Conservation (phyloP, 2,797 vertebrate species). For the Poeciliopsis presidionis region DNA sequence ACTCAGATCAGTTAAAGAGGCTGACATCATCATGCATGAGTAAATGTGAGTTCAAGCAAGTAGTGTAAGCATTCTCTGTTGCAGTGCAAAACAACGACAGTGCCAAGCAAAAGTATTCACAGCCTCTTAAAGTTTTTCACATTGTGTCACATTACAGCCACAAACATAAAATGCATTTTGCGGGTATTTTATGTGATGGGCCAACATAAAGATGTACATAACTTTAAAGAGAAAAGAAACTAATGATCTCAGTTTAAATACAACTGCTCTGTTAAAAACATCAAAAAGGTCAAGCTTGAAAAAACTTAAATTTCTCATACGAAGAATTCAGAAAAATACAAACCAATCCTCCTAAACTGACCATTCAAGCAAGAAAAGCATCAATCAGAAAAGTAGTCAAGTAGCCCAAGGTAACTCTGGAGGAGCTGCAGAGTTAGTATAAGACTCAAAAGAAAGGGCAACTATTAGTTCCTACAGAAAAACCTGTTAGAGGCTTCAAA, state of each 20-base stretch:
- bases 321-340: neutral
- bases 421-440: neutral
- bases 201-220: neutral
- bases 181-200: neutral
- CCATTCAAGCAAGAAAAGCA: neutral
- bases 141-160: neutral
- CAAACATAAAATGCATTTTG: neutral
- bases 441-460: too few species aligned
- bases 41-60: slow-evolving; percentile 39
- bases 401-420: neutral
- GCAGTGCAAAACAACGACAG: neutral
- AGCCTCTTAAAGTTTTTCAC: neutral
- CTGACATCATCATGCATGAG: slow-evolving; percentile 28
- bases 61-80: slow-evolving; percentile 2
- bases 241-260: neutral
- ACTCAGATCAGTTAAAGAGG: slow-evolving; percentile 22
- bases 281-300: neutral
- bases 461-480: neutral
- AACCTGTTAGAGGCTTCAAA: neutral
- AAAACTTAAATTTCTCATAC: neutral
- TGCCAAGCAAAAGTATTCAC: neutral
- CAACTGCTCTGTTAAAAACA: neutral
- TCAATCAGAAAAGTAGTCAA: neutral
- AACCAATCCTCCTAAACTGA: neutral
- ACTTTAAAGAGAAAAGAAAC: neutral